These are phyloP conservation scores for Origma solitaria DNA, from an alignment of 2,113 vertebrate species.

Conservation along the genomic window DNA sequence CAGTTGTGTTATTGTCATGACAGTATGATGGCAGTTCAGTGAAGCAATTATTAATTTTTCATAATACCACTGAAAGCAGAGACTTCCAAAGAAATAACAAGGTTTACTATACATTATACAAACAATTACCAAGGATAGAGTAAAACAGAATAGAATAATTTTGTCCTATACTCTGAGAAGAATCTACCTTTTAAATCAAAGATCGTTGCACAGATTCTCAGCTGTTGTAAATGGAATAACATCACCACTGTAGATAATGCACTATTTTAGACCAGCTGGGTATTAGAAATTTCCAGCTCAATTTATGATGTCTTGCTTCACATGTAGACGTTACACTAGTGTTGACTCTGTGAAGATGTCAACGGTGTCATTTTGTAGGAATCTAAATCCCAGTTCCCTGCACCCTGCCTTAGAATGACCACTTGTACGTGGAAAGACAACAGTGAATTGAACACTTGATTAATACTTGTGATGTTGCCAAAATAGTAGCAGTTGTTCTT, in stretches of 20 bases:
- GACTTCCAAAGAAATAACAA: slow-evolving; percentile 1
- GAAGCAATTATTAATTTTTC: slow-evolving; percentile 20
- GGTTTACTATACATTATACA: not conserved
- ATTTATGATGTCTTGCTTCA: not conserved
- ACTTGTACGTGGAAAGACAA: not conserved
- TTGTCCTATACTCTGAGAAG: not conserved
- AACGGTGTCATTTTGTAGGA: not conserved
- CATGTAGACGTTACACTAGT: not conserved
- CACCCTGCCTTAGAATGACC: not conserved
- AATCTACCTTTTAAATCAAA: not conserved
- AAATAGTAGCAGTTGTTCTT: not conserved
- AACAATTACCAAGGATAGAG: not conserved
- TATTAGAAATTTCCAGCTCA: not conserved
- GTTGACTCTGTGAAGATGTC: not conserved
- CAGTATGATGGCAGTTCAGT: not conserved
- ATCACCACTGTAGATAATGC: not conserved
- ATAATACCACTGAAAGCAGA: not conserved
- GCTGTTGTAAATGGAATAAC: not conserved
- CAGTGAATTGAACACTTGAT: not conserved
- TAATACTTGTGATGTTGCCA: not conserved
- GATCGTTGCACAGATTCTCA: not conserved
- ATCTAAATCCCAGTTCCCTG: not conserved
- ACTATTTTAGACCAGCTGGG: not conserved
- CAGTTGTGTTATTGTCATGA: not conserved
- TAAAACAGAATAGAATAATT: not conserved